Base-by-base conservation (phyloP, 2,888 invertebrate genomes). In the Iphiclides podalirius region DNA sequence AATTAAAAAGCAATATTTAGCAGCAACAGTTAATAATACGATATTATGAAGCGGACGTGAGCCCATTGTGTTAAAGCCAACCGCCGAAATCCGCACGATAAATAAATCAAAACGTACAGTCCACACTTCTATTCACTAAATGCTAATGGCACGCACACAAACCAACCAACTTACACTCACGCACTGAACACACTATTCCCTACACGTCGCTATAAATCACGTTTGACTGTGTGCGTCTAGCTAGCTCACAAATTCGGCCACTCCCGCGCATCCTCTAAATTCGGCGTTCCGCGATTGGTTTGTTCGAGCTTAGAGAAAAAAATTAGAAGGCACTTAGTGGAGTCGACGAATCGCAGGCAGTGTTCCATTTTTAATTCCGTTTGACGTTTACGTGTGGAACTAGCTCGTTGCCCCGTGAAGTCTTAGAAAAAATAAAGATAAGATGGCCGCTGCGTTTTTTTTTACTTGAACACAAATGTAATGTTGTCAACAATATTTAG, bases 71-170 rank as follows among this genome's bases (percentile, higher is more conserved):
- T 47, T 23, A 28, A 9, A 2, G 8, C n/a, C 28, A 38, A 42
- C 58, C 52, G 64, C 73, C 73, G 55, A 76, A 76, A 72, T 67
- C 61, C 55, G 54, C 54, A 55, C 48, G 44, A 63, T 74, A 63
- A 72, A 67, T 70, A 60, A 80, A 79, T 75, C 79, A 66, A 47
- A 52, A 35, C 65, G 63, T 66, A 54, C 59, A 59, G 57, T 55
- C 67, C 64, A 75, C 78, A 73, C 75, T 67, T 66, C 68, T 77
- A 81, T 81, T 81, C 75, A 79, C 63, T 74, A 76, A 75, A 82
- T 80, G 80, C 70, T 77, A 83, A 81, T 80, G 47, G 17, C 64
- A 63, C 70, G 52, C 72, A 70, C 66, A 70, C 66, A 61, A 9
- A 4, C 0, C 2, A 8, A n/a, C 1, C 13, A 20, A 1, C 35